Base-by-base conservation (phyloP, 2,113 vertebrate genomes). In the Circaetus gallicus region DNA sequence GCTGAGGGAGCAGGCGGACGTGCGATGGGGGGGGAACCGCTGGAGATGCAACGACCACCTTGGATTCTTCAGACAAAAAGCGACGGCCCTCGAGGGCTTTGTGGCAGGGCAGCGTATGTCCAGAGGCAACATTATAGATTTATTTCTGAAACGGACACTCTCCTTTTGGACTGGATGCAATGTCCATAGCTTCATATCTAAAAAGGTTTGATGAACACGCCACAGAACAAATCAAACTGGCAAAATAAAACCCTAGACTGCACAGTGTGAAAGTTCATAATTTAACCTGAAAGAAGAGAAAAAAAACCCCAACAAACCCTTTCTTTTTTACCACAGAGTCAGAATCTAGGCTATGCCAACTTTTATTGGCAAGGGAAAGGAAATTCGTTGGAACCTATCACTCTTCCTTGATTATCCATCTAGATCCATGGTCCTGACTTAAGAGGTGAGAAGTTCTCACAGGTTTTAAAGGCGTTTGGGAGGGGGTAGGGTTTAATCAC, bases 11-110 rank as follows among this genome's bases (percentile, higher is more conserved):
- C 34, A 17, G 15, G 40, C 31, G 72, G 25, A 36, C 31, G 31
- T 16, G 20, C 63, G 76, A 50, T 0, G 1, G 25, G 15, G 89
- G 4, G 15, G 16, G 10, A 76, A 80, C 53, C 52, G 52, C 20
- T 52, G 43, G 40, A 71, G 40, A 76, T 1, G 2, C 7, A 66
- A 38, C 0, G 0, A 72, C 14, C 2, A 1, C 36, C 26, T 4
- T 40, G 63, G 43, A 58, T 52, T 9, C 20, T 81, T 58, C 59
- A 62, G 52, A 47, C 13, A 82, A 53, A 87, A 86, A 34, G 25
- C 7, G 3, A 65, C 13, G 82, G 79, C 49, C 34, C 62, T 71
- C 0, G 0, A 67, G 9, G 36, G n/a, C 10, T 56, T 45, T 58
- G 78, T 50, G 22, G 56, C 50, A 66, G 0, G 1, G 56, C 12